Percentiles rank a stretch among this genome's conserved stretches.
Evolutionary conservation across 1,140 invertebrate genomes (phyloP).

Genomic region (Cydia amplana): DNA sequence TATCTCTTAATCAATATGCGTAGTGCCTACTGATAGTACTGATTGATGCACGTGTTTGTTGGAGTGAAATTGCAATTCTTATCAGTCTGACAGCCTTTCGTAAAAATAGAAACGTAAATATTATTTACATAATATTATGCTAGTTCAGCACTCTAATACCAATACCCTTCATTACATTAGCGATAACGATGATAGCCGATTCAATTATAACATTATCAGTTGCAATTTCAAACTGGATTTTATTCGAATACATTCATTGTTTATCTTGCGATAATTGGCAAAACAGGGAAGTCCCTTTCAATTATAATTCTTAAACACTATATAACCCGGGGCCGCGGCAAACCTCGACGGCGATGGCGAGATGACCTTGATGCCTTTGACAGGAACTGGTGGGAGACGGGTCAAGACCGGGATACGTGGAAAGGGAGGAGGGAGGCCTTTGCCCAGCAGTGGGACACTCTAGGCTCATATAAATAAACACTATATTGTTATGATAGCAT

Average conservation of each 20-base stretch:
- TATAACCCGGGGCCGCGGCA: too few relatives aligned
- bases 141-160: neutral
- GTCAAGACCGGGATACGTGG: too few relatives aligned
- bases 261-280: neutral
- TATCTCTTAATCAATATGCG: conserved; percentile 12
- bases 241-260: neutral
- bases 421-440: too few relatives aligned
- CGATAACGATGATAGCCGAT: neutral
- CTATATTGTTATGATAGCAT: too few relatives aligned
- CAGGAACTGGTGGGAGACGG: too few relatives aligned
- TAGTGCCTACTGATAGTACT: neutral
- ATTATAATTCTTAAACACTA: too few relatives aligned
- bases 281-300: neutral
- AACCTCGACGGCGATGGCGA: too few relatives aligned
- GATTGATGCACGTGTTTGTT: neutral
- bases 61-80: neutral
- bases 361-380: too few relatives aligned
- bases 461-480: too few relatives aligned
- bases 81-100: neutral
- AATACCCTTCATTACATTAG: neutral
- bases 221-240: neutral
- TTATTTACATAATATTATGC: too few relatives aligned
- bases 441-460: too few relatives aligned
- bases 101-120: neutral
- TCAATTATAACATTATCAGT: neutral